These are phyloP conservation scores for Amiota communis DNA, from an alignment of 2,888 invertebrate genomes.

Conservation along the genomic window DNA sequence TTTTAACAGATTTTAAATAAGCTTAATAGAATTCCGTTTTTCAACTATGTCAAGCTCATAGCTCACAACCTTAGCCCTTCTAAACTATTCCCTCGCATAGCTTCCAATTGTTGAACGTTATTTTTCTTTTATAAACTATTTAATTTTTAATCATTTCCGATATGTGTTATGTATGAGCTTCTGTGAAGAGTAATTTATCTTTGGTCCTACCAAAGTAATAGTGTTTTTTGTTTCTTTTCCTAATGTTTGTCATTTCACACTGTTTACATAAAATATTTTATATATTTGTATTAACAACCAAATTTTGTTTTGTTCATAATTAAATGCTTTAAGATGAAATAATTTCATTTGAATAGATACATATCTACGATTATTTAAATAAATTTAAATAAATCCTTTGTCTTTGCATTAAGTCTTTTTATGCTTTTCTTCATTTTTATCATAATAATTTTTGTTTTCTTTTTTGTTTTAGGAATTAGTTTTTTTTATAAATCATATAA, in stretches of 20 bases:
- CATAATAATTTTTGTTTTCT: neutral
- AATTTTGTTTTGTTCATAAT: conserved; percentile 15
- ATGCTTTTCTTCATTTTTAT: neutral
- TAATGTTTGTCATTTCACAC: conserved; percentile 26
- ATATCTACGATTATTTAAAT: conserved; percentile 35
- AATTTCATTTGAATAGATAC: conserved; percentile 29
- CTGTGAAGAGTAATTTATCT: neutral
- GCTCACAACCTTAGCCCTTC: conserved; percentile 13
- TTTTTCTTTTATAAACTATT: conserved; percentile 20
- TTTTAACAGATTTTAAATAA: too few relatives aligned
- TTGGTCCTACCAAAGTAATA: neutral
- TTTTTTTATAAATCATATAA: neutral
- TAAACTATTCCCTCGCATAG: too few relatives aligned
- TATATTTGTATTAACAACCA: conserved; percentile 28
- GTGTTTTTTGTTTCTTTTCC: neutral
- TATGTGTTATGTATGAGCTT: neutral
- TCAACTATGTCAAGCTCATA: too few relatives aligned
- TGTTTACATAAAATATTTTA: conserved; percentile 50
- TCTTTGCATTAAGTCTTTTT: conserved; percentile 12
- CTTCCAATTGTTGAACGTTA: conserved; percentile 20
- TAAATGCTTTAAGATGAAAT: conserved; percentile 35
- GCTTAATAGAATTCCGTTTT: too few relatives aligned
- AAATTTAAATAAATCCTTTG: neutral
- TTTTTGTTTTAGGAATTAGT: neutral
- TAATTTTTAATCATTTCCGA: neutral